Conservation (phyloP, 2,888 invertebrate species). For the Mimas tiliae region DNA sequence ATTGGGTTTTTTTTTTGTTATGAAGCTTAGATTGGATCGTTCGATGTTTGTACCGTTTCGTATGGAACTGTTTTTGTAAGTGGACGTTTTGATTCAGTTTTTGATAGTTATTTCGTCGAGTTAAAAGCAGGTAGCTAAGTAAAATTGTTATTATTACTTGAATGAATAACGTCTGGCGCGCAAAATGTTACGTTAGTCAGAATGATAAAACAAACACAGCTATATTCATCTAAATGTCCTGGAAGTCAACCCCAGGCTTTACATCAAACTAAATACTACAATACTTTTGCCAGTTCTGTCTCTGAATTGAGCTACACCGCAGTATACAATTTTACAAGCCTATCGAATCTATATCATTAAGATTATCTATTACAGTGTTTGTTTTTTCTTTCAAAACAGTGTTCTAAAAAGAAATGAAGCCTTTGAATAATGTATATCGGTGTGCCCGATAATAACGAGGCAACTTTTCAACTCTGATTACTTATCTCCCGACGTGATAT, state of each 20-base stretch:
- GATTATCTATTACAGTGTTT: neutral
- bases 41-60: neutral
- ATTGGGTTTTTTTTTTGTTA: neutral
- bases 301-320: no score
- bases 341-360: no score
- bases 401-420: constrained; percentile 34
- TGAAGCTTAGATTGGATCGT: constrained; percentile 2
- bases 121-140: neutral
- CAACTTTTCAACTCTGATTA: constrained; percentile 59
- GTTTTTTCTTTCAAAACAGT: neutral
- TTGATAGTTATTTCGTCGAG: neutral
- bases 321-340: no score
- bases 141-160: neutral
- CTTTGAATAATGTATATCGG: constrained; percentile 51
- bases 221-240: no score
- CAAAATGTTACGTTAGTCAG: neutral
- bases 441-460: constrained; percentile 54
- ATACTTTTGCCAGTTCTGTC: no score
- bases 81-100: neutral
- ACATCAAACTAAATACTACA: no score
- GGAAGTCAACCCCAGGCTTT: no score
- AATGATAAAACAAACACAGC: no score
- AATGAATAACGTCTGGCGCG: neutral
- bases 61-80: neutral
- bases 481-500: constrained; percentile 54